Evolutionary conservation across 2,888 invertebrate genomes (phyloP).

Genomic region (Ophioninae sp.): DNA sequence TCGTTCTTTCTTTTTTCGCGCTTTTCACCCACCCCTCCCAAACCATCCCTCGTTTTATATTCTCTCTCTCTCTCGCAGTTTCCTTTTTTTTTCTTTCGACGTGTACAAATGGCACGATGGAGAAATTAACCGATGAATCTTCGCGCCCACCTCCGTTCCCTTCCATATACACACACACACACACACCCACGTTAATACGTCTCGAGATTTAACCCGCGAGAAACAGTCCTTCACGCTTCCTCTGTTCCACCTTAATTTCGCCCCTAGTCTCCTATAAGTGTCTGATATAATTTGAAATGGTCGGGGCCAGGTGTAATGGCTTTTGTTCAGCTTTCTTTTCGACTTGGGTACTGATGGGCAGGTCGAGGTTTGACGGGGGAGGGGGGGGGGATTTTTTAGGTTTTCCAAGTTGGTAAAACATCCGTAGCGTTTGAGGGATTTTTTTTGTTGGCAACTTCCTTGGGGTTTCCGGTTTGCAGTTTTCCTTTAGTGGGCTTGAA

Average conservation of each 20-base stretch:
- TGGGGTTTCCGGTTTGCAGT: neutral
- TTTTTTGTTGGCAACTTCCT: neutral
- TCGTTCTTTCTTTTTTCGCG: constrained; percentile 35
- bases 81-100: too few species aligned
- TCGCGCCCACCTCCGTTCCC: constrained; percentile 9
- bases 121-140: constrained; percentile 58
- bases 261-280: neutral
- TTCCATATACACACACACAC: neutral
- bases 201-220: constrained; percentile 33
- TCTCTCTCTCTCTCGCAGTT: too few species aligned
- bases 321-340: neutral
- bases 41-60: constrained; percentile 57
- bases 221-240: constrained; percentile 11
- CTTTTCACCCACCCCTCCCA: constrained; percentile 1
- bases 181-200: neutral
- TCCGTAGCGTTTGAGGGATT: neutral
- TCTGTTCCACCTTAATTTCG: neutral
- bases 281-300: constrained; percentile 4
- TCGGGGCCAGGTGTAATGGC: neutral
- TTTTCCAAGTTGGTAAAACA: neutral
- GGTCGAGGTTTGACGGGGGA: too few species aligned
- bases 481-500: neutral
- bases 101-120: constrained; percentile 53
- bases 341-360: neutral
- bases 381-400: too few species aligned